Evolutionary conservation across 2,113 vertebrate genomes (phyloP).

Genomic region (Petromus typicus): DNA sequence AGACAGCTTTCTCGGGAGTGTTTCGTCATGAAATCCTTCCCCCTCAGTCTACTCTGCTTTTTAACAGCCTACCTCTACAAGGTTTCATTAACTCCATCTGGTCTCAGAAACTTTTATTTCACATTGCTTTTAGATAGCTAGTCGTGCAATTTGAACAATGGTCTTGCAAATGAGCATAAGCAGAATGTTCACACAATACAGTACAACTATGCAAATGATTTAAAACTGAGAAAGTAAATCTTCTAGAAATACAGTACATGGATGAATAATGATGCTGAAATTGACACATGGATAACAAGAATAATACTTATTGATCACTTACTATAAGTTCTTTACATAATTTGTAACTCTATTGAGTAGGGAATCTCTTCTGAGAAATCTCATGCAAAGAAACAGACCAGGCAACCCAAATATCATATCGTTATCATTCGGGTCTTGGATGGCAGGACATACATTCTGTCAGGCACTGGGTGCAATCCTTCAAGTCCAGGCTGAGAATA

Average conservation of each 20-base stretch:
- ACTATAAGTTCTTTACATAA: neutral
- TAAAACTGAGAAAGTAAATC: slow-evolving; percentile 37
- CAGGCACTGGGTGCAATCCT: neutral
- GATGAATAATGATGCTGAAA: neutral
- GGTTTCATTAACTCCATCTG: neutral
- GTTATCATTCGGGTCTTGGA: neutral
- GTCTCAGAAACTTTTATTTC: slow-evolving; percentile 40
- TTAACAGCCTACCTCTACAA: neutral
- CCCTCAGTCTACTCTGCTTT: neutral
- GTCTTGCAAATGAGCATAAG: slow-evolving; percentile 48
- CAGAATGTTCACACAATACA: slow-evolving; percentile 10
- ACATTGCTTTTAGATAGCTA: neutral
- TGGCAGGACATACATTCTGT: neutral
- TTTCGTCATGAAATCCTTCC: neutral
- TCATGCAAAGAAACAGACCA: neutral
- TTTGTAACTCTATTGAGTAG: neutral
- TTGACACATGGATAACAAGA: neutral
- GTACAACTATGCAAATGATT: slow-evolving; percentile 29
- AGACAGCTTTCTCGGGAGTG: neutral
- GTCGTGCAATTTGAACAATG: neutral
- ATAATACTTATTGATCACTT: slow-evolving; percentile 33
- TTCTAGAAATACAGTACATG: neutral
- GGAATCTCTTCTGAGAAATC: neutral
- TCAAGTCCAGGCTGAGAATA: neutral
- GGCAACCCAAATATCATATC: neutral